Conservation (phyloP, 2,797 vertebrate species). For the Salmo trutta region DNA sequence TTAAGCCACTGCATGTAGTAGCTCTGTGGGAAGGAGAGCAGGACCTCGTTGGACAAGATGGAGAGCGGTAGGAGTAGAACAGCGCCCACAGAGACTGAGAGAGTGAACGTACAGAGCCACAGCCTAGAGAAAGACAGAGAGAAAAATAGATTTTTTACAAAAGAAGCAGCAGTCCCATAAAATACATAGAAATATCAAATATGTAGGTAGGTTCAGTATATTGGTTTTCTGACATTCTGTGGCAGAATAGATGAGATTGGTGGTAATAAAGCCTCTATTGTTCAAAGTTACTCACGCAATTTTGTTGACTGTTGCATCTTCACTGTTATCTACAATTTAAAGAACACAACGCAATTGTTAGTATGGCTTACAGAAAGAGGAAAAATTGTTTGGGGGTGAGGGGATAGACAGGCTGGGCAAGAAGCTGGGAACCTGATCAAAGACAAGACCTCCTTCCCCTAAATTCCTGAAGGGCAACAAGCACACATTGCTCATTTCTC, state of each 20-base stretch:
- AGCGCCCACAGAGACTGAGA: constrained; percentile 81
- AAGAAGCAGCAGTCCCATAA: background rate
- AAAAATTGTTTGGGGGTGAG: background rate
- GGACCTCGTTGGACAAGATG: constrained; percentile 86
- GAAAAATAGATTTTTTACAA: background rate
- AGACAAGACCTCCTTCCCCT: background rate
- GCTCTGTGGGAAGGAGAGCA: constrained; percentile 83
- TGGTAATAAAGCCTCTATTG: background rate
- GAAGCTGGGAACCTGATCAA: background rate
- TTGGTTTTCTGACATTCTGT: constrained; percentile 2
- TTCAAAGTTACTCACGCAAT: constrained; percentile 79
- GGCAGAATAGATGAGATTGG: background rate
- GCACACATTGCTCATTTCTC: background rate
- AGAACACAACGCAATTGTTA: background rate
- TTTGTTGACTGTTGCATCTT: constrained; percentile 86
- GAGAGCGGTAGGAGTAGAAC: constrained; percentile 86
- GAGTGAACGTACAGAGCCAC: constrained; percentile 85
- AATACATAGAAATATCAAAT: background rate
- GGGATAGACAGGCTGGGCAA: background rate
- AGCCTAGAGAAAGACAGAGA: constrained; percentile 60
- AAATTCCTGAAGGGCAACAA: background rate
- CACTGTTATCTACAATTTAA: constrained; percentile 69
- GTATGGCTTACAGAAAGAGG: constrained; percentile 37
- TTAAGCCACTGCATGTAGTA: constrained; percentile 92
- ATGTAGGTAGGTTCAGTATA: background rate